Base-by-base conservation (phyloP, 2,797 vertebrate species). In the Ispidina lecontei region DNA sequence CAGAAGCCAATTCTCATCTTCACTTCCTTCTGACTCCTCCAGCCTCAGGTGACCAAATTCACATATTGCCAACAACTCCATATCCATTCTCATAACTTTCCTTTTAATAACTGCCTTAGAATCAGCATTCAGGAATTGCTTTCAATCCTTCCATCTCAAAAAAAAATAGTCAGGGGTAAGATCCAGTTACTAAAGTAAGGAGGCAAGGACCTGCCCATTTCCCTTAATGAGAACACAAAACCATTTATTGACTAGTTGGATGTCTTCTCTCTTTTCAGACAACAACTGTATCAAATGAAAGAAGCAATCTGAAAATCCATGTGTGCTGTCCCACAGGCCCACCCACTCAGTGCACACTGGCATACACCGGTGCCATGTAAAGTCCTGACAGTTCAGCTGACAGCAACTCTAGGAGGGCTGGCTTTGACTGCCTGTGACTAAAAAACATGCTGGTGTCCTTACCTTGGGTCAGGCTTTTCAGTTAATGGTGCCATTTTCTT, bases 401-500 rank as follows among this genome's bases (percentile, higher is more conserved):
- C 31, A 59, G 59, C 54, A 94, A 47, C 25, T 76, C 12, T 37
- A 60, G 22, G 18, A 86, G 15, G 16, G 10, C 10, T 23, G 52
- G 20, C 44, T 76, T 65, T 74, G n/a, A 79, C 23, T 69, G 64
- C 52, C 5, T n/a, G 31, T 51, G 39, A 63, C 37, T 43, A 59
- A 65, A 92, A 81, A 16, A 6, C 26, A 39, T 9, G 29, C 17
- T 1, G 0, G 19, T 16, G 15, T 37, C 52, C 95, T 96, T 97
- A 97, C 96, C 96, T 93, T 23, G 33, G 84, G 37, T 90, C 67
- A 79, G 88, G 18, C 28, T 96, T 95, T 90, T 89, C 96, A 72
- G 71, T 89, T 87, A 97, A 89, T 20, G 94, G 96, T 69, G 96
- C 91, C 96, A 97, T 96, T 78, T 89, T 64, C 90, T 62, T 6